Percentiles rank a stretch among this genome's conserved stretches.
phyloP scores from a whole-genome alignment of 2,888 invertebrate genomes.

The Germaria angustata region DNA sequence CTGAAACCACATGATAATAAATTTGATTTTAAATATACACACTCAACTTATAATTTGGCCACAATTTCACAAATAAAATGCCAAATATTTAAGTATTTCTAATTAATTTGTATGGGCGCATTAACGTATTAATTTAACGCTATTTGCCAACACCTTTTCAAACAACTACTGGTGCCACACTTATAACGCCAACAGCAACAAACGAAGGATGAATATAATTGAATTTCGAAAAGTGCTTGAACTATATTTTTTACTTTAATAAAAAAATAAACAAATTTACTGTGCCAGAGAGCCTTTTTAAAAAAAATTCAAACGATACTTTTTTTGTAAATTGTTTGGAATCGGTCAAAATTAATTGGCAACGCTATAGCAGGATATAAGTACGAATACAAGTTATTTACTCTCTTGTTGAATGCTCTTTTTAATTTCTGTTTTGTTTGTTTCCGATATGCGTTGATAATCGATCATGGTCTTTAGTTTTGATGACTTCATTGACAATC shows the following conservation, averaged over 20 bases:
- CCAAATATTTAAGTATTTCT: constrained; percentile 50
- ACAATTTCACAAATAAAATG: constrained; percentile 28
- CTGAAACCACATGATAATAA: constrained; percentile 38
- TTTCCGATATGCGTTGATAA: constrained; percentile 72
- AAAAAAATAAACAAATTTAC: background rate
- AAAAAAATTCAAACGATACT: background rate
- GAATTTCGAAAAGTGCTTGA: background rate
- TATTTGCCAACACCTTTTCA: constrained; percentile 56
- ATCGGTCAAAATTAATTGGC: constrained; percentile 57
- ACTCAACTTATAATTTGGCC: constrained; percentile 37
- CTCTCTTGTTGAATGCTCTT: background rate
- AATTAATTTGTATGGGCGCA: constrained; percentile 65
- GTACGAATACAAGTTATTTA: constrained; percentile 19
- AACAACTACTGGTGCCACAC: constrained; percentile 42
- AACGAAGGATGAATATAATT: constrained; percentile 1
- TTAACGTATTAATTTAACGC: constrained; percentile 58
- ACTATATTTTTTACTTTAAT: background rate
- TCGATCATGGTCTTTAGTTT: constrained; percentile 75
- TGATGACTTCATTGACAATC: constrained; percentile 73
- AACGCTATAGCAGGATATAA: constrained; percentile 57
- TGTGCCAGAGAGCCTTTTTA: too few species aligned
- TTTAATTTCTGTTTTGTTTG: constrained; percentile 5
- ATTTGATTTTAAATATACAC: constrained; percentile 1
- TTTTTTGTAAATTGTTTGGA: background rate
- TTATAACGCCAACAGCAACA: background rate